Percentiles rank a stretch among this genome's conserved stretches.
Evolutionary conservation across 2,888 invertebrate genomes (phyloP).

Genomic region (Hirtodrosophila trivittata): DNA sequence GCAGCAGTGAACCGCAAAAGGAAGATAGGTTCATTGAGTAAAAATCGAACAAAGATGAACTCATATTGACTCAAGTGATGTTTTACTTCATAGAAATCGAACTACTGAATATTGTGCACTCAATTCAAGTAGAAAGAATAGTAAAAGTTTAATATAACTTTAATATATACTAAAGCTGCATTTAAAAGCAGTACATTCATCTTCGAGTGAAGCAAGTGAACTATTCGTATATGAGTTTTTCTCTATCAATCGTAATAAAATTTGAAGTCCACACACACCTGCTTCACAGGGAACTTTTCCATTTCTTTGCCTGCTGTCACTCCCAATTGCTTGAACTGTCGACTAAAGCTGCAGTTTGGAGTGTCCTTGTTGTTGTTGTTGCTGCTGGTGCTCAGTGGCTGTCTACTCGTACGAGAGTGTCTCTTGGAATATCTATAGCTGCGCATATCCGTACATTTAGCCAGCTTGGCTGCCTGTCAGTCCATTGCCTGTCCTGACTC

Average conservation of each 20-base stretch:
- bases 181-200: background rate
- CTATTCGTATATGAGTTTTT: no score
- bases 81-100: no score
- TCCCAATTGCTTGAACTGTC: conserved; percentile 49
- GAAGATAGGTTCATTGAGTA: no score
- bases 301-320: conserved; percentile 51
- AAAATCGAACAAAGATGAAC: no score
- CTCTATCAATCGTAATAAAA: no score
- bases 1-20: no score
- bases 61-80: no score
- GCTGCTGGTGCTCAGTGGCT: conserved; percentile 32
- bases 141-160: no score
- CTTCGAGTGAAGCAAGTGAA: no score
- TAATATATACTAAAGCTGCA: conserved; percentile 5
- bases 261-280: background rate
- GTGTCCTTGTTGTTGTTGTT: conserved; percentile 22
- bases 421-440: conserved; percentile 7
- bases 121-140: no score
- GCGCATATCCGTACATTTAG: conserved; percentile 25
- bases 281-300: conserved; percentile 27
- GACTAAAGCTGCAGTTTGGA: conserved; percentile 25
- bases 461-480: conserved; percentile 41
- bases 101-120: no score
- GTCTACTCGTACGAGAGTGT: conserved; percentile 14
- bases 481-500: conserved; percentile 29